Base-by-base conservation (phyloP, 2,797 vertebrate genomes). In the Xiphorhynchus erythropygius region DNA sequence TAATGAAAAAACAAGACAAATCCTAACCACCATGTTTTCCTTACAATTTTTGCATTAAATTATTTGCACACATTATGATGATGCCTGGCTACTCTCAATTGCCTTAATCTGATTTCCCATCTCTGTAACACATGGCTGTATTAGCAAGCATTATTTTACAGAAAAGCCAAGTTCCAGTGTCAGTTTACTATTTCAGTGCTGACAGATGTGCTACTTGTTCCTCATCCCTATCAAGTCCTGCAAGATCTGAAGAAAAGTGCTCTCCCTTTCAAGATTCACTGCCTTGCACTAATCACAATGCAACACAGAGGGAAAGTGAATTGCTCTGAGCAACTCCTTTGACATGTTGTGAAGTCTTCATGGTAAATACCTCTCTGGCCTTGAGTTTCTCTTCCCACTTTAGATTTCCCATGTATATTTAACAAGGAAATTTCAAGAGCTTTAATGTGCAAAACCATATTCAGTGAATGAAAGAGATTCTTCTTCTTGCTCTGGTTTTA, bases 1-100 rank as follows among this genome's bases (percentile, higher is more conserved):
- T 59, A 57, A 73, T 50, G 22, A 69, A 84, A 92, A 85, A 14
- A 10, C 7, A 68, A 84, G 46, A 32, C 18, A 75, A 84, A 62
- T 42, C 42, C 18, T 76, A 55, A 84, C 27, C 44, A 49, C 9
- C 0, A 0, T 41, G 16, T 65, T 86, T 78, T 87, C 50, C 55
- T 74, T 62, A 44, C 7, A 9, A 4, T 44, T 59, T 75, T 76
- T 91, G 30, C 57, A 47, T 42, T 63, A 69, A 86, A 35, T 42
- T 25, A 5, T 41, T 63, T 22, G 16, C 47, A 37, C 18, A 27
- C 24, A 24, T 32, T 53, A 32, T 2, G 22, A 5, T 0, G 0
- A 35, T 78, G 30, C 42, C n/a, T 84, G n/a, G 62, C 33, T 42
- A 42, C 21, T 78, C 62, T 65, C 73, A 53, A 25, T 52, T 27